Evolutionary conservation across 2,888 invertebrate species (phyloP), one percentile per base, ranked within the genome.

Genomic region (Uropetala carovei): DNA sequence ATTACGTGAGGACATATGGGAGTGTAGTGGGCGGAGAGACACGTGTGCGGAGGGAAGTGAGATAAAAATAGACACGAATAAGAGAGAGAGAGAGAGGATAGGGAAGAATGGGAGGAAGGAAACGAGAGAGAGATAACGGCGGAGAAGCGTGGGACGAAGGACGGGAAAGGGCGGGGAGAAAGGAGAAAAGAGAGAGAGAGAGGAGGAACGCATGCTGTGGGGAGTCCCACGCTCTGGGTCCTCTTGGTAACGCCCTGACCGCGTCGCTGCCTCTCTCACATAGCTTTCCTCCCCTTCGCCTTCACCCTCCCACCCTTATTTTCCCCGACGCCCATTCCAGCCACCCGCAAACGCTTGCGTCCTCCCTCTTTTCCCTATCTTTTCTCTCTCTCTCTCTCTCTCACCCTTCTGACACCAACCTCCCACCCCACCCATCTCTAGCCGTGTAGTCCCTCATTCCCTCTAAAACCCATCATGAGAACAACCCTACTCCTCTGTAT

Each of bases 211-310:
- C 13, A 27, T 7, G 30, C 30, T 27, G 57, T 57, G 56, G n/a
- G n/a, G 57, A 43, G 43, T 83, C 83, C 83, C 83, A 57, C 83
- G 18, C 56, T 43, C 43, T 43, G 43, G 5, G 43, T 56, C 64
- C 43, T 64, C 68, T n/a, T n/a, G 68, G 89, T 18, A 56, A 89
- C 89, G 68, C 68, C 64, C 64, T 89, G 60, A 43, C 43, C 43
- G 43, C 43, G 10, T 58, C 27, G 22, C 85, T 13, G 27, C 27
- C 84, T 57, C 84, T 57, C 10, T n/a, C 58, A 22, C 56, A 85
- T 27, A 43, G 43, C 30, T 82, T 16, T 57, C 18, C 56, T 18
- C 18, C 16, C 56, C n/a, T 18, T 43, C 16, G 14, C 16, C 27
- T 7, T 18, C 56, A 2, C 8, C 18, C 7, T 1, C 56, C 57